A percentile compares a stretch with the other conserved stretches of the same genome.
phyloP scores from a whole-genome alignment of 2,113 vertebrate species.

The Aix galericulata region DNA sequence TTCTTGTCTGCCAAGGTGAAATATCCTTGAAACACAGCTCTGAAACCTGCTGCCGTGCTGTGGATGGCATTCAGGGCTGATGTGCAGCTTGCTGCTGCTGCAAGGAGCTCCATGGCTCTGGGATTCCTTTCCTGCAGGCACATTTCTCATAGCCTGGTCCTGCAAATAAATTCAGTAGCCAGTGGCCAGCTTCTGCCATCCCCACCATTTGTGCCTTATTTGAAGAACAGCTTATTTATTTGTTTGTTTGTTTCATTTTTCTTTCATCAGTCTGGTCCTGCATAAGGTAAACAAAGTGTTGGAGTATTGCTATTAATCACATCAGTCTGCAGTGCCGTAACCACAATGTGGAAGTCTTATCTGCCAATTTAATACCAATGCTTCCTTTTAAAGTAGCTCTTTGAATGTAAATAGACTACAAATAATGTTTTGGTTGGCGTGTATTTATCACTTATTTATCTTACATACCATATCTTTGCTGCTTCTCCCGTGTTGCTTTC shows the following conservation, averaged over 20 bases:
- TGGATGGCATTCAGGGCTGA: not conserved
- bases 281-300: not conserved
- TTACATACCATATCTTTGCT: not conserved
- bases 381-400: not conserved
- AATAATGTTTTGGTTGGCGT: not conserved
- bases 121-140: not conserved
- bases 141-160: not conserved
- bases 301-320: not conserved
- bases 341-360: not conserved
- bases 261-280: not conserved
- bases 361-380: not conserved
- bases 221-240: not conserved
- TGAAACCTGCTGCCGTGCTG: not conserved
- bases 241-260: not conserved
- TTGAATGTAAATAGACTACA: not conserved
- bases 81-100: too few relatives aligned
- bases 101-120: not conserved
- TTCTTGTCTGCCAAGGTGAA: not conserved
- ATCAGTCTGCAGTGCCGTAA: not conserved
- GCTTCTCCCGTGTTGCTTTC: not conserved
- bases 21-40: not conserved
- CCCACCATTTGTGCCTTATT: not conserved
- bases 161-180: not conserved
- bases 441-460: not conserved
- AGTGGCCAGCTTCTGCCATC: not conserved